Percentiles rank a stretch among this genome's conserved stretches.
Conservation (phyloP, 2,113 vertebrate species). For the Nycticryphes semicollaris region DNA sequence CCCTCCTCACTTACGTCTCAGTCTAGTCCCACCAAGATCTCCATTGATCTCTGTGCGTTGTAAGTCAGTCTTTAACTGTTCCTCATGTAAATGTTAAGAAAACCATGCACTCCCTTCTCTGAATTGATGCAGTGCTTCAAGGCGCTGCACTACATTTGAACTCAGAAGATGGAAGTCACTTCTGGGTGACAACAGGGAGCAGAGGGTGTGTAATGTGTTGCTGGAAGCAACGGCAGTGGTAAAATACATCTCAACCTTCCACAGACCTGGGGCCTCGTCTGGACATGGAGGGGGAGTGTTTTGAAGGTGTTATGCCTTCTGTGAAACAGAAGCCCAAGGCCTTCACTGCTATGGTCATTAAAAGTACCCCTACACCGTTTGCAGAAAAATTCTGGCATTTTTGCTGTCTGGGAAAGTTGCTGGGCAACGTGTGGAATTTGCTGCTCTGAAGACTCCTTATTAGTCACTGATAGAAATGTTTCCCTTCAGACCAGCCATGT, state of each 20-base stretch:
- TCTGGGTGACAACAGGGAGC: neutral
- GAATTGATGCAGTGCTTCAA: neutral
- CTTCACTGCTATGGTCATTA: neutral
- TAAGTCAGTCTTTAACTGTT: neutral
- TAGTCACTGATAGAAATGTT: neutral
- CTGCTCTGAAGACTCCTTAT: neutral
- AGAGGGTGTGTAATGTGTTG: neutral
- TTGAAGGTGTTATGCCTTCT: neutral
- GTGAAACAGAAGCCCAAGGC: neutral
- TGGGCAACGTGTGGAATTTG: neutral
- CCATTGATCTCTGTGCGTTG: neutral
- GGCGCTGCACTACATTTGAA: neutral
- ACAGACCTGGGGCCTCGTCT: neutral
- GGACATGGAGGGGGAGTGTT: neutral
- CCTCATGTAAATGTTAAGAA: neutral
- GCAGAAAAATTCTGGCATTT: neutral
- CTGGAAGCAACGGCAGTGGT: neutral
- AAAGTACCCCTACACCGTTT: neutral
- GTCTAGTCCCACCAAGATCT: neutral
- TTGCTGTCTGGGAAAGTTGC: neutral
- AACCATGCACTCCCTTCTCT: neutral
- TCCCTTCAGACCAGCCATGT: neutral
- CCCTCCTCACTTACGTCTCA: neutral
- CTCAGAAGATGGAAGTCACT: neutral
- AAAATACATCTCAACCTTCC: neutral